A percentile compares a stretch with the other conserved stretches of the same genome.
Conservation (phyloP, 1,140 invertebrate species). For the Hydropsyche tenuis region DNA sequence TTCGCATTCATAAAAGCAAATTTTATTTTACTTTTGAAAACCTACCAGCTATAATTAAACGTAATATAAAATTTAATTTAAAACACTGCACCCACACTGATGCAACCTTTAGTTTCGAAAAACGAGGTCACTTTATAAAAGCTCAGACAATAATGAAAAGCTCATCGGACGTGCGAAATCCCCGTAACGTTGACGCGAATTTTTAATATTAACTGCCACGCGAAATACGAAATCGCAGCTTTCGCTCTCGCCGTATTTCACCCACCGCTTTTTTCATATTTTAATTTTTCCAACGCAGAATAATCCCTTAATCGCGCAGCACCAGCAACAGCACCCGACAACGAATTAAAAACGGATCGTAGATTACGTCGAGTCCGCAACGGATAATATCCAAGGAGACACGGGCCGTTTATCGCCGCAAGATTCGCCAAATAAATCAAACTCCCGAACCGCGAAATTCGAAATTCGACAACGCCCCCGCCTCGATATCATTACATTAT, state of each 20-base stretch:
- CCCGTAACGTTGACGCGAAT: neutral
- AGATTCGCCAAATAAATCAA: too few relatives aligned
- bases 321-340: neutral
- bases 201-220: conserved; percentile 8
- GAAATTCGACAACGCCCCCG: too few relatives aligned
- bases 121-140: too few relatives aligned
- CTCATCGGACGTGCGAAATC: conserved; percentile 14
- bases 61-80: too few relatives aligned
- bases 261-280: neutral
- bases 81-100: neutral
- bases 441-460: too few relatives aligned
- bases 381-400: neutral
- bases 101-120: too few relatives aligned
- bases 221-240: neutral
- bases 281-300: neutral
- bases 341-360: conserved; percentile 11
- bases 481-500: too few relatives aligned
- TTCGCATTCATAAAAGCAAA: too few relatives aligned
- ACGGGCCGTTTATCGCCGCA: too few relatives aligned
- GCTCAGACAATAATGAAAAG: neutral
- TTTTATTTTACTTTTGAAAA: too few relatives aligned
- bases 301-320: conserved; percentile 6
- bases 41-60: too few relatives aligned
- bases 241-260: neutral
- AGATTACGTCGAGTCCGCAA: conserved; percentile 9